Conservation (phyloP, 2,113 vertebrate species). For the Oryzias javanicus region DNA sequence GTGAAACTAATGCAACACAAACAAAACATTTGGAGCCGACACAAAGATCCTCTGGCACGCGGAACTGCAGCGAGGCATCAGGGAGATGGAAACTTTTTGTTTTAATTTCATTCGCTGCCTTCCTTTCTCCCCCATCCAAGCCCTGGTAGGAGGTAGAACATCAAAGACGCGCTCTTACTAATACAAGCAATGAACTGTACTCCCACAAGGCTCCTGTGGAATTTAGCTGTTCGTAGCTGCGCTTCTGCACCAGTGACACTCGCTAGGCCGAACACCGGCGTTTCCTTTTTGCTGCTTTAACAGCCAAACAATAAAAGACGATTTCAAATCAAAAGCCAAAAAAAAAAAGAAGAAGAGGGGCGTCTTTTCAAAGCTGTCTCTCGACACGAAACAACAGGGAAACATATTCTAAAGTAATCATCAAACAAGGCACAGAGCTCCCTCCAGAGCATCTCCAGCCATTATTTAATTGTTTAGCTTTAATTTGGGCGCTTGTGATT, state of each 20-base stretch:
- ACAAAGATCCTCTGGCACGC: slow-evolving; percentile 43
- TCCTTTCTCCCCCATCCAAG: slow-evolving; percentile 26
- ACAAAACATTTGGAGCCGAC: slow-evolving; percentile 56
- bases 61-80: slow-evolving; percentile 49
- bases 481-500: slow-evolving; percentile 43
- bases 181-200: slow-evolving; percentile 61
- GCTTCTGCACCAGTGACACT: slow-evolving; percentile 49
- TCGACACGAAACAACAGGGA: slow-evolving; percentile 22
- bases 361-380: slow-evolving; percentile 12
- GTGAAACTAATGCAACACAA: slow-evolving; percentile 63
- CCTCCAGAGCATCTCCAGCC: slow-evolving; percentile 13
- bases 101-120: slow-evolving; percentile 50
- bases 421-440: slow-evolving; percentile 30
- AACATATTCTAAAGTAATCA: slow-evolving; percentile 47
- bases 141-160: slow-evolving; percentile 55
- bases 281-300: slow-evolving; percentile 18
- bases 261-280: slow-evolving; percentile 26
- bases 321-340: slow-evolving; percentile 22
- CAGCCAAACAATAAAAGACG: slow-evolving; percentile 28
- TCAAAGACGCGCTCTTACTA: slow-evolving; percentile 62
- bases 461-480: slow-evolving; percentile 62
- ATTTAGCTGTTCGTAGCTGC: slow-evolving; percentile 20
- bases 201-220: slow-evolving; percentile 50
- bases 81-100: slow-evolving; percentile 63
- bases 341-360: too few species aligned